phyloP scores from a whole-genome alignment of 1,140 invertebrate species.

The Prorops nasuta region DNA sequence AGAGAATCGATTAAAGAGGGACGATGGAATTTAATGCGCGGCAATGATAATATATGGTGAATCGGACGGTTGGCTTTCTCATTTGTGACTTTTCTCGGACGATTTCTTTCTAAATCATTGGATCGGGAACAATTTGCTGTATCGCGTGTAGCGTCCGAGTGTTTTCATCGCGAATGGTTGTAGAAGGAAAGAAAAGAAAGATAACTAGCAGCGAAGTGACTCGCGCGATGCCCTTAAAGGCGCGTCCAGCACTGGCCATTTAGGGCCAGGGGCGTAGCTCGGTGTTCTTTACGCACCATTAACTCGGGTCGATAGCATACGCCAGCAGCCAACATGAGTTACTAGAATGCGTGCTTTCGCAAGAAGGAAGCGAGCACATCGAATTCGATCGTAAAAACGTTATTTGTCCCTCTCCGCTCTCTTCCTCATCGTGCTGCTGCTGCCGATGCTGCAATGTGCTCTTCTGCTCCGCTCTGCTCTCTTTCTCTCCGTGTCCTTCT shows the following conservation, averaged over 20 bases:
- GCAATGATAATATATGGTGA: too few species aligned
- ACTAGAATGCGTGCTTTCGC: slow-evolving; percentile 12
- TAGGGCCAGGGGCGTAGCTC: slow-evolving; percentile 5
- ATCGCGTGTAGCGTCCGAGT: too few species aligned
- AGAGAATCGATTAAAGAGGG: too few species aligned
- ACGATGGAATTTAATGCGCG: too few species aligned
- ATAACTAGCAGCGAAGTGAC: not conserved
- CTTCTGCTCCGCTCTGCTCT: not conserved
- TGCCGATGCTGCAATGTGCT: slow-evolving; percentile 14
- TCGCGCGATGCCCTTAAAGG: slow-evolving; percentile 13
- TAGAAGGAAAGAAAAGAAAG: too few species aligned
- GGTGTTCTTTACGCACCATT: too few species aligned
- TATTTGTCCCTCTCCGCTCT: not conserved
- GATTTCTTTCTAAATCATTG: too few species aligned
- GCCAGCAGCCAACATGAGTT: not conserved
- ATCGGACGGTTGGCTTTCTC: too few species aligned
- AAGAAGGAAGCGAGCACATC: too few species aligned
- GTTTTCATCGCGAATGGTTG: too few species aligned
- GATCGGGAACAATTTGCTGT: too few species aligned
- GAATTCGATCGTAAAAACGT: slow-evolving; percentile 15
- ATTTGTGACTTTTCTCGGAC: too few species aligned
- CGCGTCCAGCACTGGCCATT: slow-evolving; percentile 6
- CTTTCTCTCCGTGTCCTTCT: not conserved
- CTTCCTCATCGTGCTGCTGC: not conserved
- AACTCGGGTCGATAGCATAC: slow-evolving; percentile 1